Base-by-base conservation (phyloP, 2,888 invertebrate genomes). In the Dicyrtoma fusca region DNA sequence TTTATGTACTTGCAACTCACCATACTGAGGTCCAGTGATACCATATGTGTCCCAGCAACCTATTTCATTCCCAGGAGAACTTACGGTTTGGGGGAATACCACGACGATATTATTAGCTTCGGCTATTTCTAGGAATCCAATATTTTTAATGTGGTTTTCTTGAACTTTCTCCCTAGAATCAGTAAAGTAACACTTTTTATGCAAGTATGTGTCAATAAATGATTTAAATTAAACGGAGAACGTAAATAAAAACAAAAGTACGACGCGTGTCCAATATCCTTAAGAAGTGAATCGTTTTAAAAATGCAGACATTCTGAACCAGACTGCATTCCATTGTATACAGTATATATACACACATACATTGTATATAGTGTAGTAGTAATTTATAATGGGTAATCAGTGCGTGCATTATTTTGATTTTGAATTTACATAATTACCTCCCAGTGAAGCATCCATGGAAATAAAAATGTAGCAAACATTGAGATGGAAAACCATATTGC, bases 91-190 rank as follows among this genome's bases (percentile, higher is more conserved):
- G 19, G 78, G 78, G 61, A 74, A 74, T 1, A 78, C 49, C 61
- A 78, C 62, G 21, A 78, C 75, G 13, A 78, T 71, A 0, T 66
- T 72, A 26, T 74, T 76, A 44, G 51, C 21, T 11, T 79, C 77
- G 0, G 76, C 79, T 1, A 76, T 42, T 72, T 79, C 76, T 51
- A 79, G 45, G 10, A 65, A 72, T 53, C 79, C 79, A 61, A 69
- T 77, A 55, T 76, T 72, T 23, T 57, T 45, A 13, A 75, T 51
- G 49, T 77, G 76, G 11, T 21, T 63, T 14, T 61, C 14, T 13
- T 69, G 72, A 11, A 59, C 64, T 21, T 73, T 49, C n/a, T 55
- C 47, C 19, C 74, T 74, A 63, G n/a, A n/a, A n/a, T n/a, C n/a
- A n/a, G n/a, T 25, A n/a, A 14, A 63, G 13, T 44, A n/a, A 63